Percentiles rank a stretch among this genome's conserved stretches.
These are phyloP conservation scores for Podotricha telesiphe DNA, from an alignment of 2,888 invertebrate species.

Conservation along the genomic window DNA sequence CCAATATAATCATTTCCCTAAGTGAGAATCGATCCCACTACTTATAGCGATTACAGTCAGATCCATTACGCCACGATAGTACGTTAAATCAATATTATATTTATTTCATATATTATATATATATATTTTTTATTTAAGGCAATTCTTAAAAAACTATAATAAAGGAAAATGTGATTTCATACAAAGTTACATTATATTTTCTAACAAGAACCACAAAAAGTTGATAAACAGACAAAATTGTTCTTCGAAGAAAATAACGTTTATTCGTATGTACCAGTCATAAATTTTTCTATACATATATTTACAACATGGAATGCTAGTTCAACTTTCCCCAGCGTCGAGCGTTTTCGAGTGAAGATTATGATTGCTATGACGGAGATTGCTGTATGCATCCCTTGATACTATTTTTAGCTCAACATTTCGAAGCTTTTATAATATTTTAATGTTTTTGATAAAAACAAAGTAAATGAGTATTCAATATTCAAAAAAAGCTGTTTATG, in stretches of 20 bases:
- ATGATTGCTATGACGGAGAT: constrained; percentile 5
- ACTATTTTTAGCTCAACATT: constrained; percentile 1
- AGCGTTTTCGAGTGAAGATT: constrained; percentile 8
- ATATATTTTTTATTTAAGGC: too few relatives aligned
- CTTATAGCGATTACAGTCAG: too few relatives aligned
- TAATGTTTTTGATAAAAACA: background rate
- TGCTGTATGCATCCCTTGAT: background rate
- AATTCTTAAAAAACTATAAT: too few relatives aligned
- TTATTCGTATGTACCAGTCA: background rate
- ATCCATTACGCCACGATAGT: too few relatives aligned
- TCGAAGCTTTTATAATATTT: constrained; percentile 4
- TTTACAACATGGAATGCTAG: constrained; percentile 9
- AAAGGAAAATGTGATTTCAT: too few relatives aligned
- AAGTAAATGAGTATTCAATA: too few relatives aligned
- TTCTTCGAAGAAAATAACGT: background rate
- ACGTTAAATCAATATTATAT: too few relatives aligned
- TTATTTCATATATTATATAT: too few relatives aligned
- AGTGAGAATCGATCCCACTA: too few relatives aligned
- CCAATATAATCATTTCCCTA: too few relatives aligned
- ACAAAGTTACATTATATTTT: too few relatives aligned
- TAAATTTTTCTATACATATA: background rate
- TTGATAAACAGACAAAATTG: background rate
- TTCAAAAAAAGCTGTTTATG: too few relatives aligned
- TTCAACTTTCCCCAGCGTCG: background rate
- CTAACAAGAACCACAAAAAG: background rate